Evolutionary conservation across 2,888 invertebrate genomes (phyloP).

Genomic region (Heteropelma amictum): DNA sequence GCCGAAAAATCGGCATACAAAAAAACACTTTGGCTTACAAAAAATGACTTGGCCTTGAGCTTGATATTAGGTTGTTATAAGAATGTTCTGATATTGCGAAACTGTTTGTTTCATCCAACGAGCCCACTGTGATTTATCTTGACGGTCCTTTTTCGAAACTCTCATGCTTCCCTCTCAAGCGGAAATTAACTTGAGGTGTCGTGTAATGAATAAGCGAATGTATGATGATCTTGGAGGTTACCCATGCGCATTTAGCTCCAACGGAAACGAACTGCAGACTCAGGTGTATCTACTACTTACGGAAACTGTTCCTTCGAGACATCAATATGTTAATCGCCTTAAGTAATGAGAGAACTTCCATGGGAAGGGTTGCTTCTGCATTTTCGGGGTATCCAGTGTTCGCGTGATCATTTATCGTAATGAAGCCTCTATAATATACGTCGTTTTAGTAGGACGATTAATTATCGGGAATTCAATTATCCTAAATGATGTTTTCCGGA

Average conservation of each 20-base stretch:
- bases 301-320: conserved; percentile 68
- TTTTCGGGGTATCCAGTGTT: conserved; percentile 4
- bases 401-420: conserved; percentile 1
- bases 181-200: not conserved
- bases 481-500: not conserved
- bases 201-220: not conserved
- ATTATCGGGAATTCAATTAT: not conserved
- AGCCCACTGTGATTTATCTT: too few species aligned
- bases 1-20: too few species aligned
- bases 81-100: too few species aligned
- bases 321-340: conserved; percentile 73
- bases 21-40: too few species aligned
- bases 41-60: too few species aligned
- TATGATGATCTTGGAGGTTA: conserved; percentile 25
- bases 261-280: too few species aligned
- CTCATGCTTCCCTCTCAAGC: not conserved
- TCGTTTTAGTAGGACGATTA: conserved; percentile 2
- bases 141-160: too few species aligned
- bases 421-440: not conserved
- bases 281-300: conserved; percentile 23
- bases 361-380: conserved; percentile 60
- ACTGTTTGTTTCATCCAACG: too few species aligned
- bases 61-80: too few species aligned
- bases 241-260: conserved; percentile 21
- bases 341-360: conserved; percentile 69